Evolutionary conservation across 1,140 invertebrate species (phyloP).

Genomic region (Ceratina japonica): DNA sequence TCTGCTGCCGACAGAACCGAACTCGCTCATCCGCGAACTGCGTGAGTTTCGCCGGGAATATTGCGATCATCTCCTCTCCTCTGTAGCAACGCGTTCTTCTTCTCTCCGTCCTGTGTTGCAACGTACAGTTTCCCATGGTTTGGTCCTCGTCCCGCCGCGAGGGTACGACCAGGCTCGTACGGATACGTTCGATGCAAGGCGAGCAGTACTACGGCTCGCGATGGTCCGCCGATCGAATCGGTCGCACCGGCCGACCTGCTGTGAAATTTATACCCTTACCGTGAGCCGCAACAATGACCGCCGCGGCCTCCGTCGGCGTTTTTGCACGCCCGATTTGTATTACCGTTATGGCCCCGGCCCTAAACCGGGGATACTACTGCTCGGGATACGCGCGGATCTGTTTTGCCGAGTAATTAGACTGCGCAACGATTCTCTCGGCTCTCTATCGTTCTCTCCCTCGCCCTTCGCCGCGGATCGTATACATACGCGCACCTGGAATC

Average conservation of each 20-base stretch:
- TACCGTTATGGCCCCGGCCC: slow-evolving; percentile 38
- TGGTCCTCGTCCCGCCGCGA: neutral
- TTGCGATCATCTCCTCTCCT: slow-evolving; percentile 45
- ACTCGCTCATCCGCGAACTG: slow-evolving; percentile 66
- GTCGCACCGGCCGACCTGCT: slow-evolving; percentile 59
- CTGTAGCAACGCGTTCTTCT: slow-evolving; percentile 19
- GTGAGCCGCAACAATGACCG: slow-evolving; percentile 62
- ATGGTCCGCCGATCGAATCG: slow-evolving; percentile 19
- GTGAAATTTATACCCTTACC: slow-evolving; percentile 72
- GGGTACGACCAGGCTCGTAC: too few species aligned
- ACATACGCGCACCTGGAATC: slow-evolving; percentile 27
- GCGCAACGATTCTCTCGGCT: slow-evolving; percentile 8
- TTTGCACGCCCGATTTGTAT: slow-evolving; percentile 62
- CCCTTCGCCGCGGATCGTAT: neutral
- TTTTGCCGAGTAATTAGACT: slow-evolving; percentile 61
- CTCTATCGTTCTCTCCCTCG: neutral
- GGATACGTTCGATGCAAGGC: too few species aligned
- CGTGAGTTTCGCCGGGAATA: slow-evolving; percentile 48
- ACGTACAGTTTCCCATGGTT: neutral
- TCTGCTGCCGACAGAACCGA: slow-evolving; percentile 63
- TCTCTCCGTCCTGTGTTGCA: neutral
- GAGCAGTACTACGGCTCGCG: neutral
- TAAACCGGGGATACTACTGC: slow-evolving; percentile 34
- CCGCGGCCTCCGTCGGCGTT: slow-evolving; percentile 38
- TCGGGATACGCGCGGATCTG: slow-evolving; percentile 45